phyloP scores from a whole-genome alignment of 2,797 vertebrate genomes.

The Pantherophis alleghaniensis region DNA sequence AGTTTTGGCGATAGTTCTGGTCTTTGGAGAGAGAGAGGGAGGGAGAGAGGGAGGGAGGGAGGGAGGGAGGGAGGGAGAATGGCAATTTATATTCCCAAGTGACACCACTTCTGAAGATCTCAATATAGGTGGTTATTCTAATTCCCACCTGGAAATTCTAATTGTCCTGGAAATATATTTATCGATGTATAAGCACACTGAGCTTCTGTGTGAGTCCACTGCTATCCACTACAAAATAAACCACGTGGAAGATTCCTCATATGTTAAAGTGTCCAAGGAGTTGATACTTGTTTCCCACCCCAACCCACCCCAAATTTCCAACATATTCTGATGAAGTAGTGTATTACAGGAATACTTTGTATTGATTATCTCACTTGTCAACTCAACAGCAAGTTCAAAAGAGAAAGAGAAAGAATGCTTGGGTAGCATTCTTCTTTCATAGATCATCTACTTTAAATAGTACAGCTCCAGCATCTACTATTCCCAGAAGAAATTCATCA shows the following conservation, averaged over 20 bases:
- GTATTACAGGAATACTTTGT: slow-evolving; percentile 39
- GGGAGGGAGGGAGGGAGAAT: neutral
- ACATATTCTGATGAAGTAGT: slow-evolving; percentile 13
- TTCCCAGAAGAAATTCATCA: slow-evolving; percentile 45
- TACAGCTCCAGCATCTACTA: slow-evolving; percentile 41
- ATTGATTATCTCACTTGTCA: slow-evolving; percentile 49
- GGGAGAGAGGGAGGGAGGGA: neutral
- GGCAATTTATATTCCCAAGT: neutral
- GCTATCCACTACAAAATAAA: neutral
- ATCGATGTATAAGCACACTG: neutral
- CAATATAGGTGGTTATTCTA: neutral
- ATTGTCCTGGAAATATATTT: neutral
- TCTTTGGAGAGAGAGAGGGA: too few relatives aligned
- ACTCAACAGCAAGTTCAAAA: slow-evolving; percentile 47
- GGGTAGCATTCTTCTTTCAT: slow-evolving; percentile 40
- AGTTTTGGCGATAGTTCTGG: too few relatives aligned
- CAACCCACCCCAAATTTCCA: neutral
- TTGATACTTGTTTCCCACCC: neutral
- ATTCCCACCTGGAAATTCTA: neutral
- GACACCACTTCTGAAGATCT: neutral
- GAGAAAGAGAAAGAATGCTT: slow-evolving; percentile 13
- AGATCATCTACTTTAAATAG: slow-evolving; percentile 57
- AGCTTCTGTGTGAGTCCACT: neutral
- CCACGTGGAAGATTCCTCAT: too few relatives aligned
- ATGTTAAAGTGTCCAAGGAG: slow-evolving; percentile 5